Evolutionary conservation across 2,113 vertebrate species (phyloP).

Genomic region (Camarhynchus parvulus): DNA sequence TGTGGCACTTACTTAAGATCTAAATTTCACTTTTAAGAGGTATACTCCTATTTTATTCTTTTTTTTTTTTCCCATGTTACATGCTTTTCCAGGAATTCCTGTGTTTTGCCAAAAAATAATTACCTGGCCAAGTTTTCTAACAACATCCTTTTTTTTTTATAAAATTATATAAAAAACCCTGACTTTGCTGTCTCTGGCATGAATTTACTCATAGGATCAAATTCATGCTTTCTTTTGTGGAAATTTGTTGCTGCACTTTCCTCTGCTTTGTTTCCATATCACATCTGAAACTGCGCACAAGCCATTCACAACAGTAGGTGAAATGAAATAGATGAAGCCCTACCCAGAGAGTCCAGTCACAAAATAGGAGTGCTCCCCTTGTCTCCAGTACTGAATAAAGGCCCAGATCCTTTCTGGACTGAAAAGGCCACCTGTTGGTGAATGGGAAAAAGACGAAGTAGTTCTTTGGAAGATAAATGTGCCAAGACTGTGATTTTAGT

Average conservation of each 20-base stretch:
- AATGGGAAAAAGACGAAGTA: background rate
- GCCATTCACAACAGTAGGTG: conserved; percentile 15
- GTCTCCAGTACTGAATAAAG: background rate
- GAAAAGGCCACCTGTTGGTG: background rate
- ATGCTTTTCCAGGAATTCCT: background rate
- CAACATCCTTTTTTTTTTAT: background rate
- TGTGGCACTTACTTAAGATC: background rate
- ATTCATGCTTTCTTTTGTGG: background rate
- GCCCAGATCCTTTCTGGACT: conserved; percentile 11
- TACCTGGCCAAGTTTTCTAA: background rate
- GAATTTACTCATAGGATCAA: background rate
- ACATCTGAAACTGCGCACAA: background rate
- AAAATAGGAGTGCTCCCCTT: background rate
- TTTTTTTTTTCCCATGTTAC: background rate
- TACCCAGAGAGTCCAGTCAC: background rate
- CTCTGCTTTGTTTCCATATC: conserved; percentile 52
- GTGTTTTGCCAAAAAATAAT: conserved; percentile 17
- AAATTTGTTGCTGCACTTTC: conserved; percentile 36
- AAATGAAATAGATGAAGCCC: conserved; percentile 1
- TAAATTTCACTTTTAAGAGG: conserved; percentile 11
- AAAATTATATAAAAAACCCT: background rate
- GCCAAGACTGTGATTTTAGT: background rate
- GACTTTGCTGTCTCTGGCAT: background rate
- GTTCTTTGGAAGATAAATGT: conserved; percentile 20
- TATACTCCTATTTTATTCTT: conserved; percentile 3